A percentile compares a stretch with the other conserved stretches of the same genome.
Conservation (phyloP, 2,113 vertebrate species). For the Dromaius novaehollandiae region DNA sequence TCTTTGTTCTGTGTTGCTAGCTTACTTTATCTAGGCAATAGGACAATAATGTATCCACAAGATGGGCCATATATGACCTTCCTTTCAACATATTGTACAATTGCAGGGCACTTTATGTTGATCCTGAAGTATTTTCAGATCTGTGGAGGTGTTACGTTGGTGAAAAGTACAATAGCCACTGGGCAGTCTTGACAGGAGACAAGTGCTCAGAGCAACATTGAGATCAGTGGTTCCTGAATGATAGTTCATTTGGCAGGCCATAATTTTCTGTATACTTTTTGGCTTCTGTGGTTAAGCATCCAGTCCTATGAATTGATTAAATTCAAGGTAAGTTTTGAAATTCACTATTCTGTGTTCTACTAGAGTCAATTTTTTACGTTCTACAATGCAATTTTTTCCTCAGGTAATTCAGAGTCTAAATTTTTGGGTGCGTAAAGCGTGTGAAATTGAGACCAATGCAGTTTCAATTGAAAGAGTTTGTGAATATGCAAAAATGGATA, state of each 20-base stretch:
- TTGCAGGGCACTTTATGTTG: neutral
- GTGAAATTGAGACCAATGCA: constrained; percentile 73
- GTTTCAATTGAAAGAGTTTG: constrained; percentile 70
- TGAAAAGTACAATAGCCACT: neutral
- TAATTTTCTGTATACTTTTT: neutral
- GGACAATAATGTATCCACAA: neutral
- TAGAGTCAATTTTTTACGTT: neutral
- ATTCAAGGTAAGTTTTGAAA: neutral
- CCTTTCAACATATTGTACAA: neutral
- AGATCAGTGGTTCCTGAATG: neutral
- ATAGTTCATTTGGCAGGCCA: neutral
- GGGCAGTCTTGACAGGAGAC: neutral
- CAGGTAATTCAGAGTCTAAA: constrained; percentile 74
- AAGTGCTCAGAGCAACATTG: neutral
- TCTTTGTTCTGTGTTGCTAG: neutral
- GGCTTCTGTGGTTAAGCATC: neutral
- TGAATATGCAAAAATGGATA: constrained; percentile 69
- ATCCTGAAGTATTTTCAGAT: neutral
- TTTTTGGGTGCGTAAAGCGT: constrained; percentile 67
- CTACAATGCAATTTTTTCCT: neutral
- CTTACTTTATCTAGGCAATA: neutral
- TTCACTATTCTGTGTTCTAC: neutral
- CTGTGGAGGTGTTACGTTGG: neutral
- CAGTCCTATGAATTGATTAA: neutral
- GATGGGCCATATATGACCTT: neutral